A percentile compares a stretch with the other conserved stretches of the same genome.
Conservation (phyloP, 2,797 vertebrate genomes). For the Ctenochaetus hawaiiensis region DNA sequence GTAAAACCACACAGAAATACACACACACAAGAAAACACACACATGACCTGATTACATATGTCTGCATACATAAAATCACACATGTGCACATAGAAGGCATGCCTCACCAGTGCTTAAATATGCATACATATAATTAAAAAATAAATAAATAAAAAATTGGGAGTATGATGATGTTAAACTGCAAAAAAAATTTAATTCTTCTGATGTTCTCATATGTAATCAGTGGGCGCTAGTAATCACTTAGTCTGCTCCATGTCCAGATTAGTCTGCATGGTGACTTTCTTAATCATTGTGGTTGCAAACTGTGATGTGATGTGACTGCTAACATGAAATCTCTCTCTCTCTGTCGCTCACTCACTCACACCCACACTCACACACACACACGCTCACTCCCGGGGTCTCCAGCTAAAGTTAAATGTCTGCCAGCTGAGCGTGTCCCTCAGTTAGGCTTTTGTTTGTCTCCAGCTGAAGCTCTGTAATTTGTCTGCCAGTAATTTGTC, state of each 20-base stretch:
- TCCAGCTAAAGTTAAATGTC: conserved; percentile 75
- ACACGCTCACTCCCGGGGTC: conserved; percentile 47
- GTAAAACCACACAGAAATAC: conserved; percentile 31
- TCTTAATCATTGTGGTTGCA: conserved; percentile 80
- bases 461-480: conserved; percentile 78
- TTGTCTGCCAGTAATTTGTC: conserved; percentile 71
- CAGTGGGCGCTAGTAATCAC: conserved; percentile 56
- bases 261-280: conserved; percentile 77
- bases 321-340: conserved; percentile 73
- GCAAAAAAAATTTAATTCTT: conserved; percentile 31
- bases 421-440: conserved; percentile 79
- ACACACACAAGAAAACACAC: conserved; percentile 24
- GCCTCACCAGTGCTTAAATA: conserved; percentile 20
- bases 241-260: conserved; percentile 69
- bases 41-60: conserved; percentile 22
- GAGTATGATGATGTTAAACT: conserved; percentile 6
- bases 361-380: conserved; percentile 34
- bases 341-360: conserved; percentile 11
- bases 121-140: conserved; percentile 22
- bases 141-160: neutral
- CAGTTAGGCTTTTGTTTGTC: conserved; percentile 79
- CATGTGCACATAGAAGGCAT: conserved; percentile 29
- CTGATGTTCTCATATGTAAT: conserved; percentile 57
- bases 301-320: conserved; percentile 84
- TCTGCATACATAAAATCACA: conserved; percentile 43